phyloP scores from a whole-genome alignment of 30 jellyfish, hydroid and myxozoan genomes.

The Aurelia coerulea region DNA sequence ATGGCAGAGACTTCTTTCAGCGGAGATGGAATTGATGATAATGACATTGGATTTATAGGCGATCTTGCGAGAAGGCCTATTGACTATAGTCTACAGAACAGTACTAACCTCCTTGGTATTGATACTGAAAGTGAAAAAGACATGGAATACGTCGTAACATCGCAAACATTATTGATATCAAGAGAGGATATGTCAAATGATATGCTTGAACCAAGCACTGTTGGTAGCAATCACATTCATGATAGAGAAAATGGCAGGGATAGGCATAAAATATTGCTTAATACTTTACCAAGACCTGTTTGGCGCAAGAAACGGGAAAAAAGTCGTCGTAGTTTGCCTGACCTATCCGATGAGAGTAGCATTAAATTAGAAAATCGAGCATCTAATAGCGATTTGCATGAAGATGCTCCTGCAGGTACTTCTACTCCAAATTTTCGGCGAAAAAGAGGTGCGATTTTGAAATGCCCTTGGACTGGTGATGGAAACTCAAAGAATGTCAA shows the following conservation, averaged over 20 bases:
- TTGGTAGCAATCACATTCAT: background rate
- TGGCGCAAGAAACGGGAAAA: background rate
- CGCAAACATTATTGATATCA: conserved; percentile 18
- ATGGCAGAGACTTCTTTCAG: conserved; percentile 15
- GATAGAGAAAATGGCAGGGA: background rate
- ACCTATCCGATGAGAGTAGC: background rate
- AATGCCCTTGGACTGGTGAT: background rate
- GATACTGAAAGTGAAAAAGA: background rate
- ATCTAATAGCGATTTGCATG: background rate
- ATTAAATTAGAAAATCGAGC: background rate
- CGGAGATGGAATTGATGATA: background rate
- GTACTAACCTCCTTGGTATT: background rate
- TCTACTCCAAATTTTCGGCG: conserved; percentile 9
- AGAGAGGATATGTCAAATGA: background rate
- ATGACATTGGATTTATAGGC: background rate
- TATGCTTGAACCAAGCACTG: conserved; percentile 16
- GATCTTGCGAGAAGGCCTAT: background rate
- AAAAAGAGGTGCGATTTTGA: background rate
- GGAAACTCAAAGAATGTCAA: background rate
- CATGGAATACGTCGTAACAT: conserved; percentile 21
- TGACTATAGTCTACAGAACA: background rate
- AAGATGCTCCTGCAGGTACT: background rate
- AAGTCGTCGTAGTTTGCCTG: background rate
- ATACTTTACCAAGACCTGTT: background rate
- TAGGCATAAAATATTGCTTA: background rate